Evolutionary conservation across 2,888 invertebrate species (phyloP).

Genomic region (Clivina fossor): DNA sequence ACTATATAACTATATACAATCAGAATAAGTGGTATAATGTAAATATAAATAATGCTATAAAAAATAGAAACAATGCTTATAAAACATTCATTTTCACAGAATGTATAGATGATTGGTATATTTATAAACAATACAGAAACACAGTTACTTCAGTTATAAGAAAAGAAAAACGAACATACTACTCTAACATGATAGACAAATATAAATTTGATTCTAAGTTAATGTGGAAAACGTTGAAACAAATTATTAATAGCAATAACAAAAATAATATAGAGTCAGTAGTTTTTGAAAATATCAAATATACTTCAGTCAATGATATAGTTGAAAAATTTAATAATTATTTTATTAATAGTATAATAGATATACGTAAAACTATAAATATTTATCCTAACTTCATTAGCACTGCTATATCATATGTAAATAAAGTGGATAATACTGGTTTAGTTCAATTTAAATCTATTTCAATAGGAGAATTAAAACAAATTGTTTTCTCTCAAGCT

Average conservation of each 20-base stretch:
- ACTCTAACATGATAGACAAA: not conserved
- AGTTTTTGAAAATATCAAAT: conserved; percentile 1
- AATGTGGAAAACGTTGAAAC: not conserved
- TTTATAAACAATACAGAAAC: not conserved
- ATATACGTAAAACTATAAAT: not conserved
- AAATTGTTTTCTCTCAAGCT: not conserved
- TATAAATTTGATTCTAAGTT: not conserved
- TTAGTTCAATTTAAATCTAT: not conserved
- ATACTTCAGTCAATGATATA: not conserved
- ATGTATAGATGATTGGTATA: not conserved
- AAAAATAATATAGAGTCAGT: not conserved
- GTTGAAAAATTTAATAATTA: conserved; percentile 4
- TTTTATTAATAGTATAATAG: not conserved
- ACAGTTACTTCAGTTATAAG: not conserved
- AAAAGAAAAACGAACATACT: not conserved
- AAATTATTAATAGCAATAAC: not conserved
- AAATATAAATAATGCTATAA: not conserved
- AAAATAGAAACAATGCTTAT: not conserved
- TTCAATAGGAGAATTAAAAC: not conserved
- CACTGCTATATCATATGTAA: not conserved
- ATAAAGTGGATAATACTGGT: not conserved
- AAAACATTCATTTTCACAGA: not conserved
- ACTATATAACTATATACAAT: not conserved
- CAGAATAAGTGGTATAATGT: not conserved
- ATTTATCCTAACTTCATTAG: no score